These are phyloP conservation scores for Epizoanthus ramosus DNA, from an alignment of 92 coral and sea anemone genomes.

Conservation along the genomic window DNA sequence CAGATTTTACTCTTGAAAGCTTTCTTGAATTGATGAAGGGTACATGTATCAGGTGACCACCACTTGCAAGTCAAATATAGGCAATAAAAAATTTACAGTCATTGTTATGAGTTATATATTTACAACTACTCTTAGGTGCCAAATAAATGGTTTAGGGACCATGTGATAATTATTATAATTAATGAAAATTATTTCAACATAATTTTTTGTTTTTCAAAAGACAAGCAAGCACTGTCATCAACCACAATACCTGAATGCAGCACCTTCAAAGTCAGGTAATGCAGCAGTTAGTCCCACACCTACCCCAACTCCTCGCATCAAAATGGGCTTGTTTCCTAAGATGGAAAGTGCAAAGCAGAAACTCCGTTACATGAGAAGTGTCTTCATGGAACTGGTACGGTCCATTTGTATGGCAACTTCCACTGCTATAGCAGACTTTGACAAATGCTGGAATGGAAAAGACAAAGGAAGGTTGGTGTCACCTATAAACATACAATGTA, in stretches of 20 bases:
- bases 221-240: slow-evolving; percentile 4
- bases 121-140: too few relatives aligned
- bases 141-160: too few relatives aligned
- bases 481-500: neutral
- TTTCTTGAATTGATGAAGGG: too few relatives aligned
- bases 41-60: too few relatives aligned
- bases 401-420: slow-evolving; percentile 64
- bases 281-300: slow-evolving; percentile 24
- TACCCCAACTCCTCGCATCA: slow-evolving; percentile 21
- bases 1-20: too few relatives aligned
- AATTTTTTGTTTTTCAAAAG: neutral
- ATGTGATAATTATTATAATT: too few relatives aligned
- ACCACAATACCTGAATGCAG: neutral
- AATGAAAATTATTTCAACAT: neutral
- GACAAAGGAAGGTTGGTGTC: slow-evolving; percentile 75
- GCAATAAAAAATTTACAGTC: too few relatives aligned
- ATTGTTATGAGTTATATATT: too few relatives aligned
- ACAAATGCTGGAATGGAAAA: slow-evolving; percentile 91
- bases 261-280: neutral
- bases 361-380: slow-evolving; percentile 47
- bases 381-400: slow-evolving; percentile 56
- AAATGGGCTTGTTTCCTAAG: slow-evolving; percentile 47
- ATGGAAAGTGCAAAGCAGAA: slow-evolving; percentile 58
- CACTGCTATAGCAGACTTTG: slow-evolving; percentile 48
- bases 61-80: too few relatives aligned